Conservation (phyloP, 2,113 vertebrate species). For the Ceratotherium simum region DNA sequence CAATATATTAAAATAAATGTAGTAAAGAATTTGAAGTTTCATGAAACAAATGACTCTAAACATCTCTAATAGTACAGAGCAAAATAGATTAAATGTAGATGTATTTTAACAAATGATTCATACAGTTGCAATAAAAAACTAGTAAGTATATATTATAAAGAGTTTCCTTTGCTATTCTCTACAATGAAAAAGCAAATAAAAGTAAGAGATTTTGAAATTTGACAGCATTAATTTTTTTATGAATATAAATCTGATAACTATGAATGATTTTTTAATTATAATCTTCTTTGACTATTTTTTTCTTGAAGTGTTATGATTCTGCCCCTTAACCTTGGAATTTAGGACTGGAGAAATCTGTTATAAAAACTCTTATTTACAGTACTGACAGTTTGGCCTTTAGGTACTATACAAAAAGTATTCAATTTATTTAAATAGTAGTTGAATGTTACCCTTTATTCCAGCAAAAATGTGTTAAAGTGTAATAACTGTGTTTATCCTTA, state of each 20-base stretch:
- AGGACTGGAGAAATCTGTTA: slow-evolving; percentile 37
- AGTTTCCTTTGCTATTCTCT: slow-evolving; percentile 5
- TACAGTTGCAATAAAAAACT: background rate
- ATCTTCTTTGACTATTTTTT: slow-evolving; percentile 45
- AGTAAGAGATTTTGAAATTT: slow-evolving; percentile 12
- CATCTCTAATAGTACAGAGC: background rate
- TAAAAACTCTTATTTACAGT: slow-evolving; percentile 70
- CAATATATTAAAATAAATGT: background rate
- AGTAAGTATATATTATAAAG: slow-evolving; percentile 56
- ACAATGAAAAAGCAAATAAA: background rate
- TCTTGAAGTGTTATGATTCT: slow-evolving; percentile 66
- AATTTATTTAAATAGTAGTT: slow-evolving; percentile 55
- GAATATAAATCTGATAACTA: slow-evolving; percentile 60
- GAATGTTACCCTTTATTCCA: slow-evolving; percentile 69
- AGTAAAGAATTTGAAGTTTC: background rate
- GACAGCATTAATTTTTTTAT: slow-evolving; percentile 45
- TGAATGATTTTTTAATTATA: slow-evolving; percentile 71
- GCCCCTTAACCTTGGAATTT: slow-evolving; percentile 35
- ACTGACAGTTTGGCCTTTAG: slow-evolving; percentile 56
- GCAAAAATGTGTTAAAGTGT: slow-evolving; percentile 73
- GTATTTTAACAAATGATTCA: background rate
- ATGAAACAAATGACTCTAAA: background rate
- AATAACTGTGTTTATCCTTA: slow-evolving; percentile 77
- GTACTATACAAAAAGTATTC: slow-evolving; percentile 18
- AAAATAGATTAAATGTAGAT: background rate